These are phyloP conservation scores for Pogonomyrmex barbatus DNA, from an alignment of 1,140 invertebrate genomes.

Conservation along the genomic window DNA sequence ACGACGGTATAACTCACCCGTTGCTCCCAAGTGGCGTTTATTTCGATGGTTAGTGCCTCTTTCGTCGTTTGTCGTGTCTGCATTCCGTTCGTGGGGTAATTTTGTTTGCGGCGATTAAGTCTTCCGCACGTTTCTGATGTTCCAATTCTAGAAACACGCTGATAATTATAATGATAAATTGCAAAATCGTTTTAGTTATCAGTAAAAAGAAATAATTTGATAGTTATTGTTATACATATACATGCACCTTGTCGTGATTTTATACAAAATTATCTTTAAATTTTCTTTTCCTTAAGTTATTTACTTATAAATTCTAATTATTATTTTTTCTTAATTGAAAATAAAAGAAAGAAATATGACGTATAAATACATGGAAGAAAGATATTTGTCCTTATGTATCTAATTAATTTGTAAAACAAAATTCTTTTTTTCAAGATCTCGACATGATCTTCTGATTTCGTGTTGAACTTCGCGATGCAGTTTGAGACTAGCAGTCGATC, in stretches of 20 bases:
- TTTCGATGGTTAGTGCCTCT: constrained; percentile 59
- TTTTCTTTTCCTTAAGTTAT: neutral
- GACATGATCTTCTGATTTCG: constrained; percentile 26
- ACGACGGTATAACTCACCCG: constrained; percentile 39
- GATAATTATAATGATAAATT: constrained; percentile 8
- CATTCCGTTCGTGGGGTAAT: constrained; percentile 26
- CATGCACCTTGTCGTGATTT: neutral
- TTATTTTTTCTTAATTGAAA: constrained; percentile 6
- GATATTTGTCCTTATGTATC: neutral
- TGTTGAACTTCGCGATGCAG: neutral
- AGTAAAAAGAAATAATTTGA: neutral
- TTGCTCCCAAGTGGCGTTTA: constrained; percentile 52
- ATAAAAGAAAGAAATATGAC: neutral
- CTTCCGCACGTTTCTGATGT: constrained; percentile 19
- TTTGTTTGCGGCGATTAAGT: constrained; percentile 8
- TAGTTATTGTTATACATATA: neutral
- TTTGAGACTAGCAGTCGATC: neutral
- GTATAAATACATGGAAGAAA: neutral
- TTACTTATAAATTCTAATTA: neutral
- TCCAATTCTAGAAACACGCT: neutral
- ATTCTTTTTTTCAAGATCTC: constrained; percentile 14
- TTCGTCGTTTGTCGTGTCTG: constrained; percentile 55
- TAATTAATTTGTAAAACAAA: neutral
- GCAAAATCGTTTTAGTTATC: neutral
- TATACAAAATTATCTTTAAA: neutral